Evolutionary conservation across 2,888 invertebrate species (phyloP).

Genomic region (Anoplius nigerrimus): DNA sequence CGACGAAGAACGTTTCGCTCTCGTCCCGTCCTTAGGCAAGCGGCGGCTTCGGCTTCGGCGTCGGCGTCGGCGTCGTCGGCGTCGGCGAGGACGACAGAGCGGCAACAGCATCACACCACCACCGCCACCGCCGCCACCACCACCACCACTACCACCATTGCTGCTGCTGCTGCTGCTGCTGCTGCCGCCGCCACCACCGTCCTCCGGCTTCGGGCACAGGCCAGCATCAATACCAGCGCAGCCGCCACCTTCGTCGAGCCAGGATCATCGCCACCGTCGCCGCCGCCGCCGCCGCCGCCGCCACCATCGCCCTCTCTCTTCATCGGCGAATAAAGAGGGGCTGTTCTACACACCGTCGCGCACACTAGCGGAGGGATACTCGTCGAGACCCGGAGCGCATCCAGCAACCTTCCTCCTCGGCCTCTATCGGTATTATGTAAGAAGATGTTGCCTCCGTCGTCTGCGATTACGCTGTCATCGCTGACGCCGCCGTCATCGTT

Average conservation of each 20-base stretch:
- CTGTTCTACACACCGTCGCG: conserved; percentile 2
- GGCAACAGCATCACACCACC: not conserved
- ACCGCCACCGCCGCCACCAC: not conserved
- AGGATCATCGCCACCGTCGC: conserved; percentile 1
- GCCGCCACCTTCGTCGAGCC: not conserved
- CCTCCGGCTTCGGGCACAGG: too few relatives aligned
- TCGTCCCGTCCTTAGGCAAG: not conserved
- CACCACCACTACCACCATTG: not conserved
- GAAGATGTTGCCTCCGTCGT: conserved; percentile 28
- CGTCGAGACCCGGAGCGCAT: conserved; percentile 31
- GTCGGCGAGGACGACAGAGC: not conserved
- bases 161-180: too few relatives aligned
- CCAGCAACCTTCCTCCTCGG: conserved; percentile 14
- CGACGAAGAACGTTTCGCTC: not conserved
- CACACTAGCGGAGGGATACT: conserved; percentile 4
- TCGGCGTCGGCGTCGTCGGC: not conserved
- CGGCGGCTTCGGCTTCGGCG: not conserved
- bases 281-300: not conserved
- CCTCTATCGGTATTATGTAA: conserved; percentile 48
- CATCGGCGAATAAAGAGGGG: too few relatives aligned
- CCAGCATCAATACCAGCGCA: too few relatives aligned
- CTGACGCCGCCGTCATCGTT: not conserved
- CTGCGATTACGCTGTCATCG: conserved; percentile 6
- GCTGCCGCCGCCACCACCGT: too few relatives aligned
- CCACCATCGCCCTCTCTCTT: not conserved